Evolutionary conservation across 2,888 invertebrate species (phyloP).

Genomic region (Lepidochrysops patricia): DNA sequence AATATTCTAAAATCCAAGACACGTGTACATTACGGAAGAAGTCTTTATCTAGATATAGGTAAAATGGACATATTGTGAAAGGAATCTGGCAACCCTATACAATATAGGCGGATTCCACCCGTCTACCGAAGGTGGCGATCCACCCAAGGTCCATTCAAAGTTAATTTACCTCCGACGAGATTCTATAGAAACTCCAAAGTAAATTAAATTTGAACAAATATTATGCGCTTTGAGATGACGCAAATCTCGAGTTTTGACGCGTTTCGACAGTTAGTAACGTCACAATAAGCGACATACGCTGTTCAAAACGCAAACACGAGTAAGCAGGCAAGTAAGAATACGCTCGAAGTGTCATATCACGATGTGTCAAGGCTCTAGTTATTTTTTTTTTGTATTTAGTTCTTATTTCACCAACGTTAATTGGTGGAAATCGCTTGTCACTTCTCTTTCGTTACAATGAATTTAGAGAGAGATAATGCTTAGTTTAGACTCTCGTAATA

Average conservation of each 20-base stretch:
- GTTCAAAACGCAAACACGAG: not conserved
- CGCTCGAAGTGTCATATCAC: not conserved
- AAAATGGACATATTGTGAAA: not conserved
- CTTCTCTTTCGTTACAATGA: no score
- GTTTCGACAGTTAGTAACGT: not conserved
- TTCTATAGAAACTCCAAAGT: no score
- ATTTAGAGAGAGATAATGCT: no score
- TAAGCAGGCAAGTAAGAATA: not conserved
- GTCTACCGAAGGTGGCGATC: not conserved
- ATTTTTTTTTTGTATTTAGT: no score
- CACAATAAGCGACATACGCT: not conserved
- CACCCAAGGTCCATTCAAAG: no score
- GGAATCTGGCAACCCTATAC: conserved; percentile 9
- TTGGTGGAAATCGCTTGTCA: no score
- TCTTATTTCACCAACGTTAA: no score
- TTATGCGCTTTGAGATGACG: no score
- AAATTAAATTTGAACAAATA: no score
- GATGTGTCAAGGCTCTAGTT: no score
- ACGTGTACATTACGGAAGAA: conserved; percentile 3
- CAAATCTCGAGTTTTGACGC: no score
- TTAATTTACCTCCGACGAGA: no score
- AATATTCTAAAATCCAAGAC: not conserved
- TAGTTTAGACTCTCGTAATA: not conserved
- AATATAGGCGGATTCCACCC: conserved; percentile 8
- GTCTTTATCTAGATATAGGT: not conserved